These are phyloP conservation scores for Formica exsecta DNA, from an alignment of 1,140 invertebrate species.

Conservation along the genomic window DNA sequence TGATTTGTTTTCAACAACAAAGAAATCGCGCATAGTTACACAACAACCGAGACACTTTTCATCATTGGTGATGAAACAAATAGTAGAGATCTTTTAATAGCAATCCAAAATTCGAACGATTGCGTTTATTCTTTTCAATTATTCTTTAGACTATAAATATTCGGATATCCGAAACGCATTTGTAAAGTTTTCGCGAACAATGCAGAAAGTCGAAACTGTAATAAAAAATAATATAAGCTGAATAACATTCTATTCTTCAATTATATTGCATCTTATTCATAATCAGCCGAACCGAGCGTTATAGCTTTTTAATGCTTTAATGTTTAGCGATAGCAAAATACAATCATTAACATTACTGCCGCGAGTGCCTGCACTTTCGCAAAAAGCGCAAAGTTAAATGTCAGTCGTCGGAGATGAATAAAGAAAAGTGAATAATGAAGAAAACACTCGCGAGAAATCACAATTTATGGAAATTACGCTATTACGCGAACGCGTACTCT, in stretches of 20 bases:
- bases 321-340: not conserved
- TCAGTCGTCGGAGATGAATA: not conserved
- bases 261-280: not conserved
- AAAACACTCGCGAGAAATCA: not conserved
- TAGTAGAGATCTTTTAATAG: not conserved
- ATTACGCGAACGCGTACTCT: not conserved
- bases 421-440: not conserved
- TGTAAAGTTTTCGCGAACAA: not conserved
- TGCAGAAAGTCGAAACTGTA: not conserved
- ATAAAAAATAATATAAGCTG: not conserved
- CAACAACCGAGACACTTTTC: too few relatives aligned
- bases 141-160: too few relatives aligned
- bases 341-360: not conserved
- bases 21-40: too few relatives aligned
- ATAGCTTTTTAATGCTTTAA: not conserved
- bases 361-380: not conserved
- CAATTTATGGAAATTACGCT: not conserved
- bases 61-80: not conserved
- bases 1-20: too few relatives aligned
- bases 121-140: too few relatives aligned
- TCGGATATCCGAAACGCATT: too few relatives aligned
- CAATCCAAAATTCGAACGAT: too few relatives aligned
- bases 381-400: constrained; percentile 5
- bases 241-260: not conserved
- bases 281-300: not conserved